A percentile compares a stretch with the other conserved stretches of the same genome.
Evolutionary conservation across 37 sponge, comb jelly and placozoan species (phyloP).

Genomic region (Chondrilla cf. caribensis): DNA sequence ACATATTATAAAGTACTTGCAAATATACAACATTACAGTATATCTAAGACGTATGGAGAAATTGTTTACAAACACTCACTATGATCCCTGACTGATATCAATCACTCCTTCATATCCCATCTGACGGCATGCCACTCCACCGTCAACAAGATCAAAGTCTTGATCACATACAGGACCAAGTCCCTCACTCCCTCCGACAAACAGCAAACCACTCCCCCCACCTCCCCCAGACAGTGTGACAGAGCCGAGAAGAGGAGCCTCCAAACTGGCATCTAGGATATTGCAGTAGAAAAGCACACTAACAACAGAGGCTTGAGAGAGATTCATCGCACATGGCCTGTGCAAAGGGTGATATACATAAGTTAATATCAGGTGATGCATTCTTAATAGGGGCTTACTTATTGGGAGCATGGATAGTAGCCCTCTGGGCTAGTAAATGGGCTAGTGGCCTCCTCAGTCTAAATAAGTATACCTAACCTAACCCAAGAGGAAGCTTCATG

Average conservation of each 20-base stretch:
- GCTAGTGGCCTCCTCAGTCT: no score
- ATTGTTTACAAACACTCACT: no score
- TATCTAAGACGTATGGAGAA: no score
- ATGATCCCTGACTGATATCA: slow-evolving; percentile 2
- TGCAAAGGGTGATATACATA: no score
- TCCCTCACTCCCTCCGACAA: background rate
- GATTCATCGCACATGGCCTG: no score
- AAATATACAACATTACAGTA: background rate
- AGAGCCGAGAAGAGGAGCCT: background rate
- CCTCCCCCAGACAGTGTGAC: slow-evolving; percentile 14
- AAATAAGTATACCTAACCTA: no score
- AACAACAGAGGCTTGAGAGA: background rate
- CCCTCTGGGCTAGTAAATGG: no score
- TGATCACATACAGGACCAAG: background rate
- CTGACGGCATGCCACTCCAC: slow-evolving; percentile 2
- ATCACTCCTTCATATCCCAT: background rate
- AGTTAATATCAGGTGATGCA: no score
- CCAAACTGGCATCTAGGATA: background rate
- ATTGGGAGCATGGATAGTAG: no score
- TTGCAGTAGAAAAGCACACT: background rate
- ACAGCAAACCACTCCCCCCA: background rate
- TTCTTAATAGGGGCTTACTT: no score
- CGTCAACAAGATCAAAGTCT: background rate
- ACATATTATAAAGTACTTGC: background rate
- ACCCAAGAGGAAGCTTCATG: no score